Evolutionary conservation across 2,113 vertebrate species (phyloP).

Genomic region (Egretta garzetta): DNA sequence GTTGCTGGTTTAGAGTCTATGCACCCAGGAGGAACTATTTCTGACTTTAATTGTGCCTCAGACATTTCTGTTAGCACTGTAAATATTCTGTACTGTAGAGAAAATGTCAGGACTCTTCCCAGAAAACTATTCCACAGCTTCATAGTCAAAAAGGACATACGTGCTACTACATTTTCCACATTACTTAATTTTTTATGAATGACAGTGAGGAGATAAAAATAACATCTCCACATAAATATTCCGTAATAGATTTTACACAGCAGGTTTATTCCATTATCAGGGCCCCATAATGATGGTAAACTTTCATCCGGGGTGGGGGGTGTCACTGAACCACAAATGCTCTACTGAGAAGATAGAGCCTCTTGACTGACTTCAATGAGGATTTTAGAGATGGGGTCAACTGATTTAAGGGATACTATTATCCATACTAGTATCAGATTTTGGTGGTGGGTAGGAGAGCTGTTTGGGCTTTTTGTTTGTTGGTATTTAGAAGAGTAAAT

Average conservation of each 20-base stretch:
- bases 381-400: neutral
- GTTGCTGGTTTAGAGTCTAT: neutral
- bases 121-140: neutral
- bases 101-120: neutral
- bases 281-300: neutral
- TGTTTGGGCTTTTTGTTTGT: neutral
- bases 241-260: neutral
- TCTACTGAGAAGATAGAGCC: neutral
- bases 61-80: slow-evolving; percentile 16
- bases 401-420: neutral
- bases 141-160: neutral
- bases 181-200: neutral
- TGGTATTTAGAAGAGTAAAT: neutral
- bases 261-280: neutral
- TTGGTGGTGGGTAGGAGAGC: neutral
- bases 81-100: neutral
- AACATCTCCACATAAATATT: neutral
- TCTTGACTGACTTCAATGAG: neutral
- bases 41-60: neutral
- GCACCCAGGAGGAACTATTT: neutral
- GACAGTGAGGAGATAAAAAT: neutral
- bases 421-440: neutral
- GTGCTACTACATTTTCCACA: neutral
- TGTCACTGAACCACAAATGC: neutral
- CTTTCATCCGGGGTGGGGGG: neutral